Conservation (phyloP, 2,888 invertebrate species). For the Campoplex capitator region DNA sequence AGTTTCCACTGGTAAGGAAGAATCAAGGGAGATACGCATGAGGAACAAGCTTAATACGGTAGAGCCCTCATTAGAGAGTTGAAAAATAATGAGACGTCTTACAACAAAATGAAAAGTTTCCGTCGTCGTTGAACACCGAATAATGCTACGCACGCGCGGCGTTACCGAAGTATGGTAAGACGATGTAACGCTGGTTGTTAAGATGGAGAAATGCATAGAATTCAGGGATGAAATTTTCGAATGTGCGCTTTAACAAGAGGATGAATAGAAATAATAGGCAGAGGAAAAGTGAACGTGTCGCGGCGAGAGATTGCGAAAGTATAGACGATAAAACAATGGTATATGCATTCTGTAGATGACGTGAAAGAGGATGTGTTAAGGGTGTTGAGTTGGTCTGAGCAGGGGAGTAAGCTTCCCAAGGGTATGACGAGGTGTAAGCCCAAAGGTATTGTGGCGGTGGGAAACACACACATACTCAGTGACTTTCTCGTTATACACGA, state of each 20-base stretch:
- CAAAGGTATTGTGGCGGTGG: constrained; percentile 42
- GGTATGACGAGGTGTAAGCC: constrained; percentile 40
- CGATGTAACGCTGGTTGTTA: neutral
- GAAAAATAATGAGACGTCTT: constrained; percentile 47
- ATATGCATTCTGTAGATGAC: constrained; percentile 22
- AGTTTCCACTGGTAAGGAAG: neutral
- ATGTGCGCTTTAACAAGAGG: constrained; percentile 35
- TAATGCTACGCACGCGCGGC: neutral
- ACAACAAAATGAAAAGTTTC: constrained; percentile 31
- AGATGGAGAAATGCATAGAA: constrained; percentile 37
- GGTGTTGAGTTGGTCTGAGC: constrained; percentile 6
- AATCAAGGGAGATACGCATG: neutral
- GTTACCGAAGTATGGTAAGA: neutral
- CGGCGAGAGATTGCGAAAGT: constrained; percentile 31
- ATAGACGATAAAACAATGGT: constrained; percentile 21
- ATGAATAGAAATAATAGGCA: constrained; percentile 21
- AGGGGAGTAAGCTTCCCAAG: constrained; percentile 20
- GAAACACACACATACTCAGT: constrained; percentile 23
- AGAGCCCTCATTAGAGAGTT: constrained; percentile 28
- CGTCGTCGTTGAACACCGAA: constrained; percentile 1
- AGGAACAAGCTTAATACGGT: neutral
- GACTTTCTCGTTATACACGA: constrained; percentile 16
- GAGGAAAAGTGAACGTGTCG: constrained; percentile 4
- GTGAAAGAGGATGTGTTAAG: constrained; percentile 12
- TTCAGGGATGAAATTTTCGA: constrained; percentile 41